phyloP scores from a whole-genome alignment of 2,888 invertebrate species.

The Drosophila fulvimacula region DNA sequence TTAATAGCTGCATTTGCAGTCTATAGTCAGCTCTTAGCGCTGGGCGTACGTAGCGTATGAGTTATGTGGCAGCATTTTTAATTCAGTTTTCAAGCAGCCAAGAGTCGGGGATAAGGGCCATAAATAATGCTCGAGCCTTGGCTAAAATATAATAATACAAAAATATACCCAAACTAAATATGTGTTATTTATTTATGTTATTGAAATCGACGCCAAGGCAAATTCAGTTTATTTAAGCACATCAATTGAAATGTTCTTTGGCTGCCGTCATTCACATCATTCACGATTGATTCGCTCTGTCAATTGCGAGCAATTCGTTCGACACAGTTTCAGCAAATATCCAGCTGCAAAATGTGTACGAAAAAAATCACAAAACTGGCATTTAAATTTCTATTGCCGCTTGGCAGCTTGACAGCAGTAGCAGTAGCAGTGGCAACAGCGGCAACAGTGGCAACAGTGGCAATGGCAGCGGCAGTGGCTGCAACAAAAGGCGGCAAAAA shows the following conservation, averaged over 20 bases:
- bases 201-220: conserved; percentile 1
- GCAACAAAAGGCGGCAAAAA: conserved; percentile 32
- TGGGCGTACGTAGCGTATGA: conserved; percentile 35
- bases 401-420: conserved; percentile 60
- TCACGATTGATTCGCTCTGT: conserved; percentile 47
- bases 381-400: conserved; percentile 74
- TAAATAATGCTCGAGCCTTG: neutral
- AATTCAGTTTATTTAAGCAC: conserved; percentile 5
- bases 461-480: neutral
- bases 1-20: conserved; percentile 51
- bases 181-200: conserved; percentile 1
- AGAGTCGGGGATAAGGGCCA: neutral
- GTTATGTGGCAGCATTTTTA: conserved; percentile 34
- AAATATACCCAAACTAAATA: neutral
- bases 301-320: conserved; percentile 32
- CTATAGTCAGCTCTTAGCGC: conserved; percentile 8
- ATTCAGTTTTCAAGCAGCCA: conserved; percentile 13
- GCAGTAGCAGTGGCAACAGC: neutral
- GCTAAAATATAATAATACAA: neutral
- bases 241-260: conserved; percentile 15
- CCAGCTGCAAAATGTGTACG: conserved; percentile 14
- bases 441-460: conserved; percentile 24
- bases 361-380: conserved; percentile 46
- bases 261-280: conserved; percentile 32
- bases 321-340: conserved; percentile 31